phyloP scores from a whole-genome alignment of 1,140 invertebrate species.

The Subanguina moxae region DNA sequence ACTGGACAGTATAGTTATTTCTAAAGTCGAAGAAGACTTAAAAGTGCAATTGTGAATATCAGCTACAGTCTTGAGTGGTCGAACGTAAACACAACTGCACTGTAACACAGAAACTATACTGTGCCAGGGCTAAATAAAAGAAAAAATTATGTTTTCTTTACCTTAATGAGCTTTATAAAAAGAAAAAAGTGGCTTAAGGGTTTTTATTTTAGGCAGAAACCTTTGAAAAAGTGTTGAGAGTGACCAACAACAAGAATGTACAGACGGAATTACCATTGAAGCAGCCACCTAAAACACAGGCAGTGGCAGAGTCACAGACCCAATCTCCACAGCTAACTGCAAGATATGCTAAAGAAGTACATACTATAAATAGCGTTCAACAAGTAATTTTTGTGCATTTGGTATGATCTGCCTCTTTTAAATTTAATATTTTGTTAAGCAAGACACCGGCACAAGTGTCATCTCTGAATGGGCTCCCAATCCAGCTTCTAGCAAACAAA shows the following conservation, averaged over 20 bases:
- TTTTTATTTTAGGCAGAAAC: slow-evolving; percentile 31
- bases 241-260: slow-evolving; percentile 50
- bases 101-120: too few relatives aligned
- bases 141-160: too few relatives aligned
- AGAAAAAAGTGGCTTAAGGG: not conserved
- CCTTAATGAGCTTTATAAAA: too few relatives aligned
- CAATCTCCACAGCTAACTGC: not conserved
- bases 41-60: too few relatives aligned
- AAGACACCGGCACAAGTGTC: not conserved
- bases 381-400: too few relatives aligned
- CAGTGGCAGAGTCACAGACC: not conserved
- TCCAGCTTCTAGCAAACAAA: too few relatives aligned
- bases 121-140: too few relatives aligned
- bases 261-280: slow-evolving; percentile 45
- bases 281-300: not conserved
- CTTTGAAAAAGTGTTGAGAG: slow-evolving; percentile 41
- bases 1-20: too few relatives aligned
- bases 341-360: not conserved
- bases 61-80: too few relatives aligned
- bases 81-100: too few relatives aligned
- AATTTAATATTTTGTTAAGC: slow-evolving; percentile 1
- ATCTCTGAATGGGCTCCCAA: too few relatives aligned
- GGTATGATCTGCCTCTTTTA: not conserved
- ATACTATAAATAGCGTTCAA: not conserved
- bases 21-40: too few relatives aligned